Conservation (phyloP, 2,888 invertebrate species). For the Bugula neritina region DNA sequence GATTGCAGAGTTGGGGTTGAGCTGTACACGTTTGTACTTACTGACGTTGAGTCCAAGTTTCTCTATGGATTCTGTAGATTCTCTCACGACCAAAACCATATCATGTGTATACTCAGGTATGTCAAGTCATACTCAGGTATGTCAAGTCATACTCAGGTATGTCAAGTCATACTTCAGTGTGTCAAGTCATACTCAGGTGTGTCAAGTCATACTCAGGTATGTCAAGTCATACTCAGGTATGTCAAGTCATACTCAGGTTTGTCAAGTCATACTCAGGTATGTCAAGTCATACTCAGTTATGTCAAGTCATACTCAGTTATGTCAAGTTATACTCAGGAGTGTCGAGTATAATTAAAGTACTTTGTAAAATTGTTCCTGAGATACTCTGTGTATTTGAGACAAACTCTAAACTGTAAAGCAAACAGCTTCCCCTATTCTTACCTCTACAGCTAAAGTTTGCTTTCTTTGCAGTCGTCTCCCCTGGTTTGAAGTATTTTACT, state of each 20-base stretch:
- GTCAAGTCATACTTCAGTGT: background rate
- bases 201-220: background rate
- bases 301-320: background rate
- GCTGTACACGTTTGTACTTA: constrained; percentile 93
- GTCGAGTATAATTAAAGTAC: too few species aligned
- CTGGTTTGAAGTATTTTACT: constrained; percentile 94
- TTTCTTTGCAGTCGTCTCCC: constrained; percentile 83
- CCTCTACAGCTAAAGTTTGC: too few species aligned
- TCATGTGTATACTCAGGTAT: constrained; percentile 54
- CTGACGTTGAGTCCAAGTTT: constrained; percentile 89
- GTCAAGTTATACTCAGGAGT: background rate
- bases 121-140: background rate
- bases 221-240: background rate
- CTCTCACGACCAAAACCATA: constrained; percentile 62
- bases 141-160: background rate
- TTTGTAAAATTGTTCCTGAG: too few species aligned
- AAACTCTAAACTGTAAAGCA: too few species aligned
- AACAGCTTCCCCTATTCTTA: too few species aligned
- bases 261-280: background rate
- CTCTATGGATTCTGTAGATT: constrained; percentile 95
- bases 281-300: background rate
- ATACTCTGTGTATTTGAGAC: too few species aligned
- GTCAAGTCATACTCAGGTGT: background rate
- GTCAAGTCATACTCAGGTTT: background rate
- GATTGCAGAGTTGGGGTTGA: constrained; percentile 64